Evolutionary conservation across 2,797 vertebrate species (phyloP).

Genomic region (Enteromius mattozi): DNA sequence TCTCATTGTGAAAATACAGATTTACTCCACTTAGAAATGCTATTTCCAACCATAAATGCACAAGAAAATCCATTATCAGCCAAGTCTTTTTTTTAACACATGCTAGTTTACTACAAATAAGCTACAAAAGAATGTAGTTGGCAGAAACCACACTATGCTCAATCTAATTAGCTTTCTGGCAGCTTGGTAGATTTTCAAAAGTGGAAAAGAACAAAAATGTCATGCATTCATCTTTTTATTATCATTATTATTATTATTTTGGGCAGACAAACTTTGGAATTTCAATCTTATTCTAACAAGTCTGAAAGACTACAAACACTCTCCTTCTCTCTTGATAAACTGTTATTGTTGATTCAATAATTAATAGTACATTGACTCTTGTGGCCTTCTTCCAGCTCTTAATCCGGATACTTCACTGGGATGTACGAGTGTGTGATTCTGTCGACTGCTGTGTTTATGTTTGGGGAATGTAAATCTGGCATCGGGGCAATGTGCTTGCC

Average conservation of each 20-base stretch:
- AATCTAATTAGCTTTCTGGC: conserved; percentile 49
- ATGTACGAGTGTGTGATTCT: background rate
- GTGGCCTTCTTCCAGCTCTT: conserved; percentile 1
- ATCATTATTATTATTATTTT: background rate
- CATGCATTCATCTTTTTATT: conserved; percentile 7
- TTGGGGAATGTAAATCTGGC: conserved; percentile 7
- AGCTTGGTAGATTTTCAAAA: conserved; percentile 23
- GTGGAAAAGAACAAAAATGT: conserved; percentile 15
- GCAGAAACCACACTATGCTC: conserved; percentile 19
- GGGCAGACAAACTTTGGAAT: conserved; percentile 11
- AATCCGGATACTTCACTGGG: background rate
- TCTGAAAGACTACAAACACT: conserved; percentile 4
- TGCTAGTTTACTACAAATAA: conserved; percentile 14
- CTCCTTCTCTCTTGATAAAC: conserved; percentile 22
- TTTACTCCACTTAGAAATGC: background rate
- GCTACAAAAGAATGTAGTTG: conserved; percentile 56
- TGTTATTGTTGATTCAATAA: conserved; percentile 8
- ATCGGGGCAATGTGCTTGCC: conserved; percentile 13
- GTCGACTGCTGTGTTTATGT: background rate
- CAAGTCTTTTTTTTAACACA: conserved; percentile 11
- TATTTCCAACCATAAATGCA: background rate
- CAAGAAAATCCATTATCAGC: conserved; percentile 19
- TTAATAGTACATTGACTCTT: conserved; percentile 11
- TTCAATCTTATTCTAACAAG: conserved; percentile 7
- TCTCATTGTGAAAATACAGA: background rate